Base-by-base conservation (phyloP, 2,797 vertebrate genomes). In the Betta splendens region DNA sequence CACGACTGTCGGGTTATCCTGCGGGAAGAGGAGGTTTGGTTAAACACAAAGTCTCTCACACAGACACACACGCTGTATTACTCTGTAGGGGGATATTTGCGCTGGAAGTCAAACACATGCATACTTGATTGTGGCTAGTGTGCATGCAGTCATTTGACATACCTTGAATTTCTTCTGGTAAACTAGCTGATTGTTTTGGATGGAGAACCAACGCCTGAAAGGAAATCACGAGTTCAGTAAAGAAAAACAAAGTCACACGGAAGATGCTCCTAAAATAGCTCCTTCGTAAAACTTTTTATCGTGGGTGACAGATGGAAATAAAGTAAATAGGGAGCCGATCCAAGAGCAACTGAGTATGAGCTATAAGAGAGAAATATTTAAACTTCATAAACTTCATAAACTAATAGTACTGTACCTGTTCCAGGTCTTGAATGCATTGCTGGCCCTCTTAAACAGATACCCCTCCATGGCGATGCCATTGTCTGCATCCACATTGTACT, bases 141-240 rank as follows among this genome's bases (percentile, higher is more conserved):
- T 47, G 42, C 46, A 60, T 29, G 42, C 52, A 75, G 66, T 84
- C 64, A 80, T 54, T 58, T 72, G 81, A 83, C 92, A 50, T 88
- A 99, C 98, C 96, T 98, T 98, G 84, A 98, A 98, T 76, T 98
- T 99, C 91, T 99, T 99, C 94, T 98, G 98, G 90, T 99, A 99
- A 75, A 99, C 97, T 53, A 99, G 92, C 83, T 99, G 98, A 90
- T 98, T 98, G 88, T 98, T 99, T 82, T 99, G 98, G 91, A 99
- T 98, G 53, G 98, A 98, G 89, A 99, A 99, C 98, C 98, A 99
- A 79, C 98, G 95, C 89, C 98, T 99, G 90, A 70, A 90, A 80
- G 85, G 72, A 76, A 39, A 81, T 80, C 69, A 78, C 42, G 42
- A 51, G 67, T 66, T 35, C 17, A 59, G 16, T 28, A 39, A 43